Evolutionary conservation across 2,113 vertebrate species (phyloP).

Genomic region (Planiliza haematocheilus): DNA sequence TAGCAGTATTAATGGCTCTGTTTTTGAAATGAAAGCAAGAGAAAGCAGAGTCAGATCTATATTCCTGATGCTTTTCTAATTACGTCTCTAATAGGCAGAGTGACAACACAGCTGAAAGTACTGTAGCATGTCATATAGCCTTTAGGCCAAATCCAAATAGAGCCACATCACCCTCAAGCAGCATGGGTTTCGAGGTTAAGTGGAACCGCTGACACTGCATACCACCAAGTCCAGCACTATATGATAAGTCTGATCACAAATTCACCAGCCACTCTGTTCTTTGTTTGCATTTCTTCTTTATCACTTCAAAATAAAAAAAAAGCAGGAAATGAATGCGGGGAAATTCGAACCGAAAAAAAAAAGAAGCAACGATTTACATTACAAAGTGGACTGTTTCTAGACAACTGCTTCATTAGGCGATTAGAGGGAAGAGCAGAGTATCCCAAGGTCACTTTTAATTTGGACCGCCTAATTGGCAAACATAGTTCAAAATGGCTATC

Average conservation of each 20-base stretch:
- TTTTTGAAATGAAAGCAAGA: not conserved
- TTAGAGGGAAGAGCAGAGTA: slow-evolving; percentile 88
- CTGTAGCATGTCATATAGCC: slow-evolving; percentile 36
- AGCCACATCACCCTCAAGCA: slow-evolving; percentile 27
- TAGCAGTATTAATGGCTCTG: not conserved
- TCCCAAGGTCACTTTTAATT: slow-evolving; percentile 99
- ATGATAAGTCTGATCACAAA: slow-evolving; percentile 55
- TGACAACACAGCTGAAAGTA: slow-evolving; percentile 41
- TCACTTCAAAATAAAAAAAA: slow-evolving; percentile 52
- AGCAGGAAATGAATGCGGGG: slow-evolving; percentile 64
- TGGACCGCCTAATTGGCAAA: slow-evolving; percentile 99
- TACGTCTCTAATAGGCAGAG: slow-evolving; percentile 42
- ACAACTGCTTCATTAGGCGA: slow-evolving; percentile 93
- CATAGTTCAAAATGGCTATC: slow-evolving; percentile 98
- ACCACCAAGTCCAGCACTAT: slow-evolving; percentile 21
- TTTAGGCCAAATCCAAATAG: slow-evolving; percentile 31
- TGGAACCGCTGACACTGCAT: slow-evolving; percentile 52
- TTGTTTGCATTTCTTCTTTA: slow-evolving; percentile 28
- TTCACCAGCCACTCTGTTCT: slow-evolving; percentile 18
- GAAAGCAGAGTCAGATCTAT: not conserved
- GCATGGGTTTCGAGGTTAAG: slow-evolving; percentile 60
- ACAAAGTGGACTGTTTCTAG: slow-evolving; percentile 89
- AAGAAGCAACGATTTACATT: slow-evolving; percentile 84
- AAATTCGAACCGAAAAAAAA: slow-evolving; percentile 71
- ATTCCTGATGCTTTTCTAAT: slow-evolving; percentile 20